Evolutionary conservation across 2,888 invertebrate genomes (phyloP).

Genomic region (Adelognathus sp.): DNA sequence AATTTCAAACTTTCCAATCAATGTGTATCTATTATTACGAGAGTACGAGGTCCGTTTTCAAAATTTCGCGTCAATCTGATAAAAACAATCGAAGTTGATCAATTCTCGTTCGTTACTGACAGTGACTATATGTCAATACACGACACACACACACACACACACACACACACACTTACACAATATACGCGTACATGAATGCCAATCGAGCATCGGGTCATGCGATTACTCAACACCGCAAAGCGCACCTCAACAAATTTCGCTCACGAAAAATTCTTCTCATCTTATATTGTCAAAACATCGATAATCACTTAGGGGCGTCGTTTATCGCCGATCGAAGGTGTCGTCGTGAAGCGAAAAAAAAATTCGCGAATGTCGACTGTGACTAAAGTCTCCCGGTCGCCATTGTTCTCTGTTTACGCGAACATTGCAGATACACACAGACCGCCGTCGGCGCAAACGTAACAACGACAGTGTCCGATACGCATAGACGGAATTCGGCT

Average conservation of each 20-base stretch:
- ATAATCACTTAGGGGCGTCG: neutral
- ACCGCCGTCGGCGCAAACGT: neutral
- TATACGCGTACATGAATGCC: neutral
- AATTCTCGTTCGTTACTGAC: constrained; percentile 11
- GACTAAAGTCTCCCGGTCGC: neutral
- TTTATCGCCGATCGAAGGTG: neutral
- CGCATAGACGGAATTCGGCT: too few species aligned
- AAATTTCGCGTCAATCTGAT: neutral
- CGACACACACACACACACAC: too few species aligned
- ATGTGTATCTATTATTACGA: neutral
- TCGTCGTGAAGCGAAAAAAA: neutral
- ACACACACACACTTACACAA: neutral
- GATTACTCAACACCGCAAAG: constrained; percentile 43
- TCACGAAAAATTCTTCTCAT: neutral
- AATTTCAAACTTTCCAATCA: neutral
- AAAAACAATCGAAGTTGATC: constrained; percentile 27
- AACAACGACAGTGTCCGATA: neutral
- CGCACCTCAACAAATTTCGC: neutral
- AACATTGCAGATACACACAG: constrained; percentile 27
- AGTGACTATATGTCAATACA: neutral
- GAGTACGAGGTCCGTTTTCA: neutral
- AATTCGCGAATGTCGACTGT: neutral
- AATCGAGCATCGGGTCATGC: constrained; percentile 9
- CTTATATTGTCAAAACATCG: neutral
- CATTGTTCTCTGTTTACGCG: constrained; percentile 53